These are phyloP conservation scores for Conger conger DNA, from an alignment of 2,113 vertebrate genomes.

Conservation along the genomic window DNA sequence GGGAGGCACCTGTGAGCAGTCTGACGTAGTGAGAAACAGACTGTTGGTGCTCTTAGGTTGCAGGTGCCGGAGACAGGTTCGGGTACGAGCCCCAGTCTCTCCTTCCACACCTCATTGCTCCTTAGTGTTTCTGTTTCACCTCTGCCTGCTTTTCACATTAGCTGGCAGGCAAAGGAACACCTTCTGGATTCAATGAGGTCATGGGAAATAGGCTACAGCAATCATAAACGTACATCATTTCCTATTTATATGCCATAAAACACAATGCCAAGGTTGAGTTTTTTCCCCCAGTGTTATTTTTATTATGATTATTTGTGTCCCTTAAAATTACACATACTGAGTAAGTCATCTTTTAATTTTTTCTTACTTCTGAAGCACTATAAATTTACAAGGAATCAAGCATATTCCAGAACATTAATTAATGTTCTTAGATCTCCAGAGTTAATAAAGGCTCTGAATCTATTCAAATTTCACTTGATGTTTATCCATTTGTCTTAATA, in stretches of 20 bases:
- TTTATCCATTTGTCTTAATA: too few relatives aligned
- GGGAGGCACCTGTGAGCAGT: not conserved
- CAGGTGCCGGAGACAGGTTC: not conserved
- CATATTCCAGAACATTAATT: not conserved
- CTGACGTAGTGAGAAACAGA: not conserved
- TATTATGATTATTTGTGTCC: not conserved
- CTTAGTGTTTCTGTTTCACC: not conserved
- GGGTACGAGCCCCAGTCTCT: not conserved
- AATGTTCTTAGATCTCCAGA: not conserved
- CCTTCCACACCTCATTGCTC: not conserved
- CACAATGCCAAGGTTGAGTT: not conserved
- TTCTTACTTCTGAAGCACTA: not conserved
- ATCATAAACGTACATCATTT: slow-evolving; percentile 47
- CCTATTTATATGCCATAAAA: not conserved
- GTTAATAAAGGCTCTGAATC: not conserved
- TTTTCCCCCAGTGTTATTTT: not conserved
- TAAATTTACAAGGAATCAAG: not conserved
- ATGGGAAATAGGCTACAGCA: slow-evolving; percentile 57
- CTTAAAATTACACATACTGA: not conserved
- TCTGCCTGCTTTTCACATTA: slow-evolving; percentile 54
- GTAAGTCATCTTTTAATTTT: not conserved
- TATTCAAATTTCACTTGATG: too few relatives aligned
- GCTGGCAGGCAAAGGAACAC: slow-evolving; percentile 49
- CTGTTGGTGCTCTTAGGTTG: not conserved
- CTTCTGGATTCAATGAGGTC: slow-evolving; percentile 68